Conservation (phyloP, 2,888 invertebrate species). For the Antheraea yamamai region DNA sequence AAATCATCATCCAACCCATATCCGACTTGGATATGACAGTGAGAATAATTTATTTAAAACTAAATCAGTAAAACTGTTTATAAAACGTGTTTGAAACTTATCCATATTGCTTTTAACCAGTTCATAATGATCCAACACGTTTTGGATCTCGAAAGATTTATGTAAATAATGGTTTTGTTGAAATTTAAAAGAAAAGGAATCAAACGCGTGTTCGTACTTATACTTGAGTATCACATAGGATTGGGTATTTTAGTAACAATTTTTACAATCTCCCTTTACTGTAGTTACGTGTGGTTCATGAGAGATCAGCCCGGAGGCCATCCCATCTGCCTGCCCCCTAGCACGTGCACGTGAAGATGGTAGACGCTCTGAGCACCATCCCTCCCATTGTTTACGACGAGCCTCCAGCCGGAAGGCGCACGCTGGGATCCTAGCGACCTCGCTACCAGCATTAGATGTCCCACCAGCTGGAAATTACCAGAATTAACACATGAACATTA, state of each 20-base stretch:
- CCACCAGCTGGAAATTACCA: constrained; percentile 81
- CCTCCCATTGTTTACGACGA: constrained; percentile 90
- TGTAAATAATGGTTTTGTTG: no score
- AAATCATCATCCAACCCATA: background rate
- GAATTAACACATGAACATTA: background rate
- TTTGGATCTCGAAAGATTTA: no score
- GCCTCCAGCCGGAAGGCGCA: constrained; percentile 86
- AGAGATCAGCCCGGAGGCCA: constrained; percentile 86
- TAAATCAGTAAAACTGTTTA: background rate
- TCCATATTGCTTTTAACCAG: no score
- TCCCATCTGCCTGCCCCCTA: constrained; percentile 89
- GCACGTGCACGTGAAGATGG: constrained; percentile 91
- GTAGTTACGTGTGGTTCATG: background rate
- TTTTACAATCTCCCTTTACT: background rate
- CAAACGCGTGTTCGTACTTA: no score
- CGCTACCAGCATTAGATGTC: constrained; percentile 87
- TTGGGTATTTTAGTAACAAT: background rate
- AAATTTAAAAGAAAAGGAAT: no score
- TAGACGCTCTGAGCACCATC: constrained; percentile 92
- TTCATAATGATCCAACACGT: no score
- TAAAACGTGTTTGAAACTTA: no score
- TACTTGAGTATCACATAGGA: no score
- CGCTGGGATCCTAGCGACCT: constrained; percentile 84
- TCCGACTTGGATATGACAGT: background rate
- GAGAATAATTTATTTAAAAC: background rate